Base-by-base conservation (phyloP, 2,113 vertebrate genomes). In the Chauna torquata region DNA sequence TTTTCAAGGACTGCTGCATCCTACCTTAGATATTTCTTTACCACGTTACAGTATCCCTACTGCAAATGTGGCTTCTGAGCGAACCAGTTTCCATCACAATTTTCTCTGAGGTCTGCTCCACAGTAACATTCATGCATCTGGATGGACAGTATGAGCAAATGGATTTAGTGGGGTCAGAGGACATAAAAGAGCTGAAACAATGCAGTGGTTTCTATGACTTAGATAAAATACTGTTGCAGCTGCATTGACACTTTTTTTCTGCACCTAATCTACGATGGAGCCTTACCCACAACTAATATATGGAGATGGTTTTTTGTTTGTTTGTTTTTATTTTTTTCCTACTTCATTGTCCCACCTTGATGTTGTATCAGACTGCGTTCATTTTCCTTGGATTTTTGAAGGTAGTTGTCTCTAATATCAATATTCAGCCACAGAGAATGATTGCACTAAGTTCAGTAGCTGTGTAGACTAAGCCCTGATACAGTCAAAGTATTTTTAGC, bases 401-500 rank as follows among this genome's bases (percentile, higher is more conserved):
- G 30, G 14, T 20, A 86, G 19, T 20, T 79, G 11, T 84, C 61
- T 57, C 76, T 78, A 61, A 83, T 86, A 83, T 71, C 28, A 2
- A 66, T 92, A 92, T 88, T 88, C 50, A 77, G 9, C 38, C 40
- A 61, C 44, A 82, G n/a, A 27, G 65, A 79, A 62, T 34, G 23
- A n/a, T 16, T 85, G 22, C 2, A 1, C 72, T 62, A 89, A 85
- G 61, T 93, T 93, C 81, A 87, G 70, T 38, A 61, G 12, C 34
- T 76, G 32, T 76, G 36, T 92, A 22, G 38, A 50, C 36, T 79
- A 68, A 79, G 8, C 23, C 19, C 20, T 75, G n/a, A 68, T 57
- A 92, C 6, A 82, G 47, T 68, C 59, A 85, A 86, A 86, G 44
- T 40, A 86, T 91, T 92, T 96, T 91, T 66, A 86, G 38, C 32